phyloP scores from a whole-genome alignment of 2,797 vertebrate species.

The Labroides dimidiatus region DNA sequence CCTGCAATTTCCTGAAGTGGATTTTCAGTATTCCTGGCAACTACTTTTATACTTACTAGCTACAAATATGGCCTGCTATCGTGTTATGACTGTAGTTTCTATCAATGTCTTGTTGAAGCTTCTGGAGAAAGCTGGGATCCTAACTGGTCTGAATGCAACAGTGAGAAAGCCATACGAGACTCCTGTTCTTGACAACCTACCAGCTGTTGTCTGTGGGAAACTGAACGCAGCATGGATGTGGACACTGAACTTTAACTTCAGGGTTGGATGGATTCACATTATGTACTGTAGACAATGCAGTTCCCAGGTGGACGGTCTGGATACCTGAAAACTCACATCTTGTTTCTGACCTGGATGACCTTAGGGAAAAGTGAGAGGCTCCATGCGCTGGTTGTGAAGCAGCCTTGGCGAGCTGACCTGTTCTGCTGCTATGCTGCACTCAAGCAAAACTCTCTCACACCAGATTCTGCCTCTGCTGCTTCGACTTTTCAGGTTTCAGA shows the following conservation, averaged over 20 bases:
- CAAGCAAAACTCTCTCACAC: slow-evolving; percentile 27
- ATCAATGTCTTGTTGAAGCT: slow-evolving; percentile 11
- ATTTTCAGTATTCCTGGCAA: slow-evolving; percentile 10
- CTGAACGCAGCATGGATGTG: slow-evolving; percentile 16
- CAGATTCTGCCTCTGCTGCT: slow-evolving; percentile 33
- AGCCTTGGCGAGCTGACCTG: slow-evolving; percentile 36
- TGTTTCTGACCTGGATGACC: slow-evolving; percentile 34
- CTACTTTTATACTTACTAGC: slow-evolving; percentile 39
- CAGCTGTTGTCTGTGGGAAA: slow-evolving; percentile 10
- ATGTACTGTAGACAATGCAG: slow-evolving; percentile 21
- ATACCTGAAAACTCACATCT: slow-evolving; percentile 19
- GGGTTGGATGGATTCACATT: slow-evolving; percentile 2
- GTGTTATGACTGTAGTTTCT: slow-evolving; percentile 32
- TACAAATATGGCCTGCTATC: slow-evolving; percentile 23
- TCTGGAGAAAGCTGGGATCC: slow-evolving; percentile 39
- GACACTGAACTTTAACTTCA: slow-evolving; percentile 11
- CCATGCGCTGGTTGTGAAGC: slow-evolving; percentile 12
- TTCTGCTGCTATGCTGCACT: slow-evolving; percentile 57
- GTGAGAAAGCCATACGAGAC: slow-evolving; percentile 30
- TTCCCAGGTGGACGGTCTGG: slow-evolving; percentile 12
- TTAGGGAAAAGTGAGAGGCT: slow-evolving; percentile 7
- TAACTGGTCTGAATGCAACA: slow-evolving; percentile 8
- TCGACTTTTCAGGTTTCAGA: slow-evolving; percentile 27
- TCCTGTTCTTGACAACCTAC: slow-evolving; percentile 7
- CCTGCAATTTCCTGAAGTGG: slow-evolving; percentile 34